These are phyloP conservation scores for Corythoichthys intestinalis DNA, from an alignment of 2,113 vertebrate genomes.

Conservation along the genomic window DNA sequence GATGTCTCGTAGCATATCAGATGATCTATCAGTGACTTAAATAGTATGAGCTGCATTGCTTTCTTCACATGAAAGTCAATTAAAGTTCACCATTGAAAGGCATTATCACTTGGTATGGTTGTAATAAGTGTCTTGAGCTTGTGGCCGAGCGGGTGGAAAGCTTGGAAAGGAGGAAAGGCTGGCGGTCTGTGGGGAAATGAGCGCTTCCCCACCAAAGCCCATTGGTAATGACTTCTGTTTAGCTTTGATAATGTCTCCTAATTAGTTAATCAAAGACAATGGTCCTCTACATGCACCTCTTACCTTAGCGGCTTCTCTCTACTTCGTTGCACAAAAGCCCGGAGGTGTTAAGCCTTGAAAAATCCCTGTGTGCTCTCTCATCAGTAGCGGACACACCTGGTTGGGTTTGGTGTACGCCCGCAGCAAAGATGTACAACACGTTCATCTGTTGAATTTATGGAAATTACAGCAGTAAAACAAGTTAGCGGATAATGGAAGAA, in stretches of 20 bases:
- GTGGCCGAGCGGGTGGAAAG: slow-evolving; percentile 36
- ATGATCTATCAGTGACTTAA: slow-evolving; percentile 41
- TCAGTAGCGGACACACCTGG: slow-evolving; percentile 60
- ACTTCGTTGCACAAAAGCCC: slow-evolving; percentile 59
- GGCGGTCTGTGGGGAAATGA: slow-evolving; percentile 60
- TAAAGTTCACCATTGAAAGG: slow-evolving; percentile 71
- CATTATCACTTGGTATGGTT: slow-evolving; percentile 70
- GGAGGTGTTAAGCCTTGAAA: slow-evolving; percentile 32
- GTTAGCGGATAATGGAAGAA: slow-evolving; percentile 46
- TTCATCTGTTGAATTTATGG: slow-evolving; percentile 47
- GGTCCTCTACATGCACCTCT: slow-evolving; percentile 55
- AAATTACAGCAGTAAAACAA: slow-evolving; percentile 38
- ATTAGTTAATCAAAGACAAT: slow-evolving; percentile 75
- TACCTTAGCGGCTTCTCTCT: slow-evolving; percentile 56
- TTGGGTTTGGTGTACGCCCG: slow-evolving; percentile 42
- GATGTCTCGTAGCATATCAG: slow-evolving; percentile 32
- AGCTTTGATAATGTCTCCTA: slow-evolving; percentile 74
- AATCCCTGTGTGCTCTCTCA: slow-evolving; percentile 44
- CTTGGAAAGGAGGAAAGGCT: slow-evolving; percentile 21
- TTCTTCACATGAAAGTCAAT: slow-evolving; percentile 62
- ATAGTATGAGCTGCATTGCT: slow-evolving; percentile 46
- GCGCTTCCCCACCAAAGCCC: slow-evolving; percentile 50
- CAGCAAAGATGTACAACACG: slow-evolving; percentile 50
- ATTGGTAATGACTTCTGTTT: slow-evolving; percentile 75
- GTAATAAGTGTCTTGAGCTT: slow-evolving; percentile 63